phyloP scores from a whole-genome alignment of 2,113 vertebrate genomes.

The Neogale vison region DNA sequence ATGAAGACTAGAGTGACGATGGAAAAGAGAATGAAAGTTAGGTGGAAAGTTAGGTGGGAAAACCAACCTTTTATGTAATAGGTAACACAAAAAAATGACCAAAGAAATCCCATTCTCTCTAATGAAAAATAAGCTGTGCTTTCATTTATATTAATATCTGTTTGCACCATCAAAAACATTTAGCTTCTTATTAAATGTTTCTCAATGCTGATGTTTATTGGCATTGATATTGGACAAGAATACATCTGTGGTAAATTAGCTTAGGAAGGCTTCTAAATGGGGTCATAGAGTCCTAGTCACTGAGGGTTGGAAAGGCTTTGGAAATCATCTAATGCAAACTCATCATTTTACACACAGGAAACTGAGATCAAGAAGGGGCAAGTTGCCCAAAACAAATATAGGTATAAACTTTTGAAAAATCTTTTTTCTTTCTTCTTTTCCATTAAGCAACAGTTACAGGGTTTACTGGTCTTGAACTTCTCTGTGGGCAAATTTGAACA shows the following conservation, averaged over 20 bases:
- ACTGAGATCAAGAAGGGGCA: neutral
- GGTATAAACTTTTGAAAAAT: neutral
- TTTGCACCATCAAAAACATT: neutral
- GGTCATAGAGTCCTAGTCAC: slow-evolving; percentile 23
- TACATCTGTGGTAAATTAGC: slow-evolving; percentile 44
- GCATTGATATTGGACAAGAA: neutral
- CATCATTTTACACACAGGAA: slow-evolving; percentile 51
- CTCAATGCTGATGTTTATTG: slow-evolving; percentile 35
- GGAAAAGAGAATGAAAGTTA: neutral
- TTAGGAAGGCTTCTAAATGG: slow-evolving; percentile 28
- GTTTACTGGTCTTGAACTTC: neutral
- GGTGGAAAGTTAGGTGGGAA: neutral
- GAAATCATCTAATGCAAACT: slow-evolving; percentile 9
- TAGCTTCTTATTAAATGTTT: slow-evolving; percentile 36
- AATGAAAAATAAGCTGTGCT: neutral
- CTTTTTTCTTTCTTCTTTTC: neutral
- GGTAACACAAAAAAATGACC: neutral
- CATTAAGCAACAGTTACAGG: neutral
- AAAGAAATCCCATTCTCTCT: neutral
- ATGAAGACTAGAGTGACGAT: neutral
- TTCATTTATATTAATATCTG: slow-evolving; percentile 13
- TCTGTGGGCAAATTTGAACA: slow-evolving; percentile 12
- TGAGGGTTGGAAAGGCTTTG: neutral
- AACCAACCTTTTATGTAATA: neutral
- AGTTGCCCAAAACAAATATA: slow-evolving; percentile 26